phyloP scores from a whole-genome alignment of 2,888 invertebrate species.

The Epicampocera succincta region DNA sequence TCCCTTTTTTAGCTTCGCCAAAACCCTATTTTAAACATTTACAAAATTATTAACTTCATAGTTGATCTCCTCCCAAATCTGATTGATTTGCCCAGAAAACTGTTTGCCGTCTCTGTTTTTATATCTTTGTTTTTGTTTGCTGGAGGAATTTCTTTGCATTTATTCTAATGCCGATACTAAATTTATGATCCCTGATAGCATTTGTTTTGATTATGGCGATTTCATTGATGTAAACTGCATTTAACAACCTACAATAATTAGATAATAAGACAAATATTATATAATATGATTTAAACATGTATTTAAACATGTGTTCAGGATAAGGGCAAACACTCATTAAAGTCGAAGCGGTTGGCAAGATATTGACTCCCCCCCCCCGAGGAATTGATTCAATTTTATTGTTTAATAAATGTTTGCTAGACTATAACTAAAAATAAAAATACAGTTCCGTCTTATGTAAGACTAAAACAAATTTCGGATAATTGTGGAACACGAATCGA shows the following conservation, averaged over 20 bases:
- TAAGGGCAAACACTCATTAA: neutral
- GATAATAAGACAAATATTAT: constrained; percentile 6
- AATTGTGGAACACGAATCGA: no score
- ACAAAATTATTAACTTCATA: neutral
- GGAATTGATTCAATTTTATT: no score
- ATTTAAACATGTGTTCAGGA: neutral
- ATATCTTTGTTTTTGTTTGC: constrained; percentile 45
- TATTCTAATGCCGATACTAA: constrained; percentile 47
- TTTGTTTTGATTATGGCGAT: constrained; percentile 27
- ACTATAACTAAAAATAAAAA: no score
- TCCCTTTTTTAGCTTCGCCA: no score
- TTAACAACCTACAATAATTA: constrained; percentile 7
- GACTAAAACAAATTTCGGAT: no score
- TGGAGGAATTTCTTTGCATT: constrained; percentile 29
- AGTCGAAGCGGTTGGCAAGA: no score
- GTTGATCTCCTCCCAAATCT: neutral
- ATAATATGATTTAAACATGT: neutral
- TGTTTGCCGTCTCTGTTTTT: constrained; percentile 2
- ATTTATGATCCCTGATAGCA: constrained; percentile 63
- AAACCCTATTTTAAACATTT: no score
- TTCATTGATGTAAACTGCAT: constrained; percentile 34
- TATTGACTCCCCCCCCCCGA: no score
- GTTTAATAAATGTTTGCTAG: no score
- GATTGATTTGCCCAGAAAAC: neutral
- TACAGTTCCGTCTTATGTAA: no score